Base-by-base conservation (phyloP, 2,888 invertebrate species). In the Chrysotoxum bicinctum region DNA sequence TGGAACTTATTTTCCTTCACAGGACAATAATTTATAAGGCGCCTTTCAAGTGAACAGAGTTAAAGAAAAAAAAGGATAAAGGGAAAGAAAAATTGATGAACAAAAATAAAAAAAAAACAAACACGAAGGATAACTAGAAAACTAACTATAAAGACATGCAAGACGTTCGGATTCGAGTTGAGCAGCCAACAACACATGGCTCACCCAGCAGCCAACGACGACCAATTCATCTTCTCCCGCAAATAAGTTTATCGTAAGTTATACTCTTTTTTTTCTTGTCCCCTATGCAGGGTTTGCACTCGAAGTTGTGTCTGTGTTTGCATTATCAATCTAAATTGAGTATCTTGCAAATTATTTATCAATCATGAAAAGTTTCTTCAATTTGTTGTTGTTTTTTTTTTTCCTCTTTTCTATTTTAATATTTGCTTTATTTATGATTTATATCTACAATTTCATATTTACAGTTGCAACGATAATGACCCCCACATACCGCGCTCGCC, bases 101-200 rank as follows among this genome's bases (percentile, higher is more conserved):
- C 1, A 43, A 14, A 32, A 37, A 40, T 50, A 69, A 40, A 32
- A 32, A 56, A 19, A 37, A 26, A 19, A 35, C 37, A 50, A 70
- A 50, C 58, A 68, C 32, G 54, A 48, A 76, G 68, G 56, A 77
- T 69, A 73, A 76, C 70, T 66, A 70, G 80, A 50, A 72, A 72
- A 68, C 75, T 68, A 81, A 69, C 85, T 81, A 43, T 58, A 66
- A 88, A 90, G 89, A 89, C 89, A 91, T 91, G 91, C 91, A 91
- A 90, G 91, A 91, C 90, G 90, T 91, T 89, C 90, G 91, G 87
- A 89, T 91, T 87, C 89, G 90, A 87, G 90, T 91, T 76, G 91
- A 91, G 87, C 90, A 90, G 88, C 88, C 85, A 85, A 87, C 88
- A 74, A 87, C 87, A 78, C 88, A 88, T 86, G 87, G 87, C 87